A percentile compares a stretch with the other conserved stretches of the same genome.
phyloP scores from a whole-genome alignment of 2,888 invertebrate species.

The Cynaeus angustus region DNA sequence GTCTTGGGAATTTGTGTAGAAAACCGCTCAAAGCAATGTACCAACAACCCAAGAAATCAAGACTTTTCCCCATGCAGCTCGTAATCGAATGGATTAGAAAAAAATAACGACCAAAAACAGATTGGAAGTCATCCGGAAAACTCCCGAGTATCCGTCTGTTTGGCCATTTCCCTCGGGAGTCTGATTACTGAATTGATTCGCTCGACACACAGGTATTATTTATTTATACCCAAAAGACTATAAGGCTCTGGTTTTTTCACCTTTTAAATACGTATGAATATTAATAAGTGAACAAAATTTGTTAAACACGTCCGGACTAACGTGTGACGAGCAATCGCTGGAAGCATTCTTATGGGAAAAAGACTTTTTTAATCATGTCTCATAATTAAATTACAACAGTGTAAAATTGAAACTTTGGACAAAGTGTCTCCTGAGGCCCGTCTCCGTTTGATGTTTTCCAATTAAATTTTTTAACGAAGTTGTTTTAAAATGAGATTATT shows the following conservation, averaged over 20 bases:
- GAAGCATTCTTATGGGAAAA: background rate
- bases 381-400: slow-evolving; percentile 15
- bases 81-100: too few species aligned
- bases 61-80: too few species aligned
- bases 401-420: slow-evolving; percentile 19
- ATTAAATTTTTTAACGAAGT: slow-evolving; percentile 3
- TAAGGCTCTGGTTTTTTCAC: background rate
- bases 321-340: too few species aligned
- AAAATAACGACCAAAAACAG: background rate
- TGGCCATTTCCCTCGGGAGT: slow-evolving; percentile 1
- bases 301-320: background rate
- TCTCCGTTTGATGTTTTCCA: slow-evolving; percentile 8
- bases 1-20: too few species aligned
- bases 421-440: slow-evolving; percentile 4
- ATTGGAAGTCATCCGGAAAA: background rate
- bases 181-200: slow-evolving; percentile 25
- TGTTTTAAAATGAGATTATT: slow-evolving; percentile 15
- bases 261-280: background rate
- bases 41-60: too few species aligned
- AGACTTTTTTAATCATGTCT: background rate
- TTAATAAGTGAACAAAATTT: background rate
- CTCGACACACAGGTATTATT: slow-evolving; percentile 23
- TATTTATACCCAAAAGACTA: slow-evolving; percentile 8
- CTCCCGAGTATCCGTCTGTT: background rate
- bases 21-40: too few species aligned